These are phyloP conservation scores for Willisornis vidua DNA, from an alignment of 2,113 vertebrate species.

Conservation along the genomic window DNA sequence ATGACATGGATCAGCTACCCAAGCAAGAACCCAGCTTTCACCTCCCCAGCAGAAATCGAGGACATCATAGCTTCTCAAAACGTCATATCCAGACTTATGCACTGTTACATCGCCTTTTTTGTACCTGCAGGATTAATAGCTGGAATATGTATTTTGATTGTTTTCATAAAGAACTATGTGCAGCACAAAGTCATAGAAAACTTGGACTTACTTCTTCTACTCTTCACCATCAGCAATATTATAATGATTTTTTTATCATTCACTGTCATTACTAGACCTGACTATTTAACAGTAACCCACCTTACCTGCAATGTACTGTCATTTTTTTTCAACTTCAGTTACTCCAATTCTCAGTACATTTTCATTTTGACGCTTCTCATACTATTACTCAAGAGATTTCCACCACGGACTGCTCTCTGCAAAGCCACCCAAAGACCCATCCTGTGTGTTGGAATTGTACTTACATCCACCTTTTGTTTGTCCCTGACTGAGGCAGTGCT, in stretches of 20 bases:
- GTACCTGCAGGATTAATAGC: constrained; percentile 70
- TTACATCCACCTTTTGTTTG: constrained; percentile 52
- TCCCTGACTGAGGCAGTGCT: constrained; percentile 64
- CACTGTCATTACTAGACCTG: constrained; percentile 70
- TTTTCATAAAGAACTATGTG: constrained; percentile 71
- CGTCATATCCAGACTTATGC: constrained; percentile 73
- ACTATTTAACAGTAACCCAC: constrained; percentile 61
- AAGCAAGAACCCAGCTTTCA: constrained; percentile 20
- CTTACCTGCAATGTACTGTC: constrained; percentile 74
- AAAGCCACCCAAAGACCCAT: background rate
- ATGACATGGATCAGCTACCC: constrained; percentile 68
- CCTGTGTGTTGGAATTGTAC: constrained; percentile 24
- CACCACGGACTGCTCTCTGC: background rate
- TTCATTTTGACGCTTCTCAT: constrained; percentile 63
- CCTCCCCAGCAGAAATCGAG: background rate
- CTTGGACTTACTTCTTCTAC: constrained; percentile 70
- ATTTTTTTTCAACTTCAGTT: constrained; percentile 76
- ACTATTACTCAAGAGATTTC: constrained; percentile 42
- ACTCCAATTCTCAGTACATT: constrained; percentile 70
- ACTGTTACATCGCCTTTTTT: constrained; percentile 70
- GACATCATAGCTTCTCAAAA: constrained; percentile 65
- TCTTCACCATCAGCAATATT: constrained; percentile 74
- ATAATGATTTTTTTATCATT: constrained; percentile 78
- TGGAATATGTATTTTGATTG: constrained; percentile 68
- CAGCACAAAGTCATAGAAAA: constrained; percentile 22